Conservation (phyloP, 2,888 invertebrate genomes). For the Parnassius glacialis region DNA sequence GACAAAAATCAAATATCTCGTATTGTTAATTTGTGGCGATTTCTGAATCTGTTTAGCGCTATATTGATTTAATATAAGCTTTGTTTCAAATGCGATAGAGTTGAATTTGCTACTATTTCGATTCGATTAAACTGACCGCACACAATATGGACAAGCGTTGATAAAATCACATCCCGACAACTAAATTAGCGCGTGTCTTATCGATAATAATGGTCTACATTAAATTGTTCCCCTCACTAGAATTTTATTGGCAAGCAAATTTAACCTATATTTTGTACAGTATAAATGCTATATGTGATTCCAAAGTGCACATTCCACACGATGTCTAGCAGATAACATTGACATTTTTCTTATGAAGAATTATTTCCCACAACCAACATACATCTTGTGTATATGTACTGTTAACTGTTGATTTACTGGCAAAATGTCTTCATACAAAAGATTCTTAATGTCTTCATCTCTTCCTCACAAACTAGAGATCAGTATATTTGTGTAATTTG, state of each 20-base stretch:
- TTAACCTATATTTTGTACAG: neutral
- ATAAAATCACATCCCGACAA: constrained; percentile 41
- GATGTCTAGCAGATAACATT: constrained; percentile 49
- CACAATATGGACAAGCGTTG: constrained; percentile 36
- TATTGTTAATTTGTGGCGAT: constrained; percentile 22
- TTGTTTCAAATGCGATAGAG: constrained; percentile 4
- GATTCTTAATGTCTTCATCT: neutral
- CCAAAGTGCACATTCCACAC: constrained; percentile 40
- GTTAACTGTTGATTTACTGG: constrained; percentile 12
- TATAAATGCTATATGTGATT: constrained; percentile 7
- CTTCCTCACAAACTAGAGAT: neutral
- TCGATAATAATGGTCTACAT: constrained; percentile 66
- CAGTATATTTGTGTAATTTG: too few relatives aligned
- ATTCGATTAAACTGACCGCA: constrained; percentile 23
- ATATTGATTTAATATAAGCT: constrained; percentile 1
- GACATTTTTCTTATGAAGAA: constrained; percentile 67
- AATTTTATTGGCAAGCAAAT: constrained; percentile 7
- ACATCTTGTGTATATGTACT: constrained; percentile 31
- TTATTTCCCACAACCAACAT: constrained; percentile 66
- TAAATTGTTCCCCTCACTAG: constrained; percentile 34
- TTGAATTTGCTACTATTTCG: constrained; percentile 12
- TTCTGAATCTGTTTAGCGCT: constrained; percentile 5
- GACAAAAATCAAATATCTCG: constrained; percentile 17
- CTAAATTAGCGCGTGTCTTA: constrained; percentile 72
- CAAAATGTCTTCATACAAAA: constrained; percentile 9